Conservation (phyloP, 2,888 invertebrate genomes). For the Lithophane leautieri region DNA sequence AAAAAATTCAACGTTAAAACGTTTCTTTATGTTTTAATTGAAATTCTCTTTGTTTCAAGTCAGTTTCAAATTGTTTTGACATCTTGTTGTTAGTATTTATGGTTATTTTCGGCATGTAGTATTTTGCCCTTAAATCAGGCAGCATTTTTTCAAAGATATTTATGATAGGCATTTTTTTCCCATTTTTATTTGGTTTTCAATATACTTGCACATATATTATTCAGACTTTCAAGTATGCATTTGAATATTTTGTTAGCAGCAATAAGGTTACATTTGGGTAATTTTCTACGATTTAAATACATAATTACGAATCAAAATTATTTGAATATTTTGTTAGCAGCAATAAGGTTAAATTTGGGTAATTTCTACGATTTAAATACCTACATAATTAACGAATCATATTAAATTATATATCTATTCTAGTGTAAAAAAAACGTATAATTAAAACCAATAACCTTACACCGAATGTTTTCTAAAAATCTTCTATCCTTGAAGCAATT, state of each 20-base stretch:
- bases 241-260: background rate
- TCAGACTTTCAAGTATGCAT: background rate
- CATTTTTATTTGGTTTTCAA: background rate
- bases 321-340: background rate
- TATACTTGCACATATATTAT: background rate
- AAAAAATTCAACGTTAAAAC: slow-evolving; percentile 72
- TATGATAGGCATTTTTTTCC: background rate
- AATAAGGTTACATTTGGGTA: slow-evolving; percentile 1
- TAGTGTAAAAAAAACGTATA: background rate
- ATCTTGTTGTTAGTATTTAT: slow-evolving; percentile 18
- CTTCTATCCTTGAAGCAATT: background rate
- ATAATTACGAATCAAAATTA: background rate
- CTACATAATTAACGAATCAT: background rate
- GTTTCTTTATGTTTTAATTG: slow-evolving; percentile 64
- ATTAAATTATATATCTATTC: background rate
- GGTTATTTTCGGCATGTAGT: background rate
- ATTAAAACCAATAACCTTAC: slow-evolving; percentile 19
- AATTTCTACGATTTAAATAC: slow-evolving; percentile 23
- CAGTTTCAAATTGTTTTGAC: slow-evolving; percentile 23
- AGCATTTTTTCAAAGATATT: background rate
- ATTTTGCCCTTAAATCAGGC: background rate
- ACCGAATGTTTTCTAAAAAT: slow-evolving; percentile 30
- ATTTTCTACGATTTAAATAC: slow-evolving; percentile 23
- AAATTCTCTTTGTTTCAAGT: slow-evolving; percentile 50
- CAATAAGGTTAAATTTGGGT: slow-evolving; percentile 1